Conservation (phyloP, 2,113 vertebrate genomes). For the Archilochus colubris region DNA sequence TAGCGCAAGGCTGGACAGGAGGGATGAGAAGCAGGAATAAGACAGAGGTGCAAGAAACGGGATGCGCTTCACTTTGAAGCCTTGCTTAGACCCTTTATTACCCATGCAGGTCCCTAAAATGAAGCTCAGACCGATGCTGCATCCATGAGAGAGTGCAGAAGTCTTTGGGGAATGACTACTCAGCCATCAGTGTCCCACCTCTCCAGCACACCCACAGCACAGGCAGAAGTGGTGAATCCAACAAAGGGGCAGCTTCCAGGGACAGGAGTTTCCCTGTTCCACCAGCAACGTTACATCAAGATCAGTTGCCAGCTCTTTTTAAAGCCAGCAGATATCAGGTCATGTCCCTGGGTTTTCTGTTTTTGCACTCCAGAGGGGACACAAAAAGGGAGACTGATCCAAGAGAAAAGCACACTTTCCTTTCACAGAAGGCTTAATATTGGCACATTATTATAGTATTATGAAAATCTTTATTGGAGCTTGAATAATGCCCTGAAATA, state of each 20-base stretch:
- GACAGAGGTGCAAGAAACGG: background rate
- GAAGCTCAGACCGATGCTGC: background rate
- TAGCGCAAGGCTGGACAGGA: background rate
- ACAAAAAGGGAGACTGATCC: background rate
- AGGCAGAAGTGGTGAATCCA: background rate
- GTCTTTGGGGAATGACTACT: background rate
- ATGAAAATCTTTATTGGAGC: conserved; percentile 62
- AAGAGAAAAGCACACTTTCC: background rate
- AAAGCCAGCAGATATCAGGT: background rate
- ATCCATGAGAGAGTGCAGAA: fast-evolving
- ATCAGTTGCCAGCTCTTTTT: background rate
- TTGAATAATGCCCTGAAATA: conserved; percentile 74
- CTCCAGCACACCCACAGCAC: fast-evolving
- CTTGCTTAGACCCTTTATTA: background rate
- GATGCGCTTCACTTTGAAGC: background rate
- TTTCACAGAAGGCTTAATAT: background rate
- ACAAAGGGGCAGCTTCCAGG: background rate
- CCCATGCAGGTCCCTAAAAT: too few relatives aligned
- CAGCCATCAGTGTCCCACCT: fast-evolving
- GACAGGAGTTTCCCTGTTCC: fast-evolving
- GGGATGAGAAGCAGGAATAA: background rate
- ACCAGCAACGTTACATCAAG: background rate
- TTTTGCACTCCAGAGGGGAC: background rate
- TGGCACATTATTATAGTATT: conserved; percentile 37
- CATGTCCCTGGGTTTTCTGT: fast-evolving